Percentiles rank a stretch among this genome's conserved stretches.
phyloP scores from a whole-genome alignment of 2,113 vertebrate species.

The Andinoacara biseriatus region DNA sequence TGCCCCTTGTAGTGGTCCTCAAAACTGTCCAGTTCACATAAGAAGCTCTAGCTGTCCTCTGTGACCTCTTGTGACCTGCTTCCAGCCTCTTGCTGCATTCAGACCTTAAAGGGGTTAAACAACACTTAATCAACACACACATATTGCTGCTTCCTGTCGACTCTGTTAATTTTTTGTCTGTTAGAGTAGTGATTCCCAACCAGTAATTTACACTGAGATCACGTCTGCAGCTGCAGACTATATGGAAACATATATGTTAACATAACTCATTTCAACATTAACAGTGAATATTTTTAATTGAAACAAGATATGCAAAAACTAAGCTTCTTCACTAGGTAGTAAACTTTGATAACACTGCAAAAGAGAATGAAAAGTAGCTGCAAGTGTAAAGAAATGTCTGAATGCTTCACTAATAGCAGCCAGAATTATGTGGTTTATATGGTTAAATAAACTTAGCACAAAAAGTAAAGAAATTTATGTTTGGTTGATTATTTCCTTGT shows the following conservation, averaged over 20 bases:
- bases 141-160: constrained; percentile 37
- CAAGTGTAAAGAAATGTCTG: not conserved
- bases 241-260: not conserved
- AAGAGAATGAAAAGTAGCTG: not conserved
- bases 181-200: not conserved
- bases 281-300: not conserved
- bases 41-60: constrained; percentile 56
- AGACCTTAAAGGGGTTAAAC: constrained; percentile 74
- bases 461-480: too few relatives aligned
- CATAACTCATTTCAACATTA: not conserved
- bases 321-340: not conserved
- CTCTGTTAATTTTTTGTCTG: constrained; percentile 17
- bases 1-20: constrained; percentile 69
- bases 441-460: too few relatives aligned
- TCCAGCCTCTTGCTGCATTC: constrained; percentile 57
- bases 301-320: not conserved
- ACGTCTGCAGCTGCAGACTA: not conserved
- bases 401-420: not conserved
- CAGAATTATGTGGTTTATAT: not conserved
- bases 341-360: not conserved
- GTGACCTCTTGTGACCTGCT: constrained; percentile 75
- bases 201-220: not conserved
- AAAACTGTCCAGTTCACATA: constrained; percentile 68
- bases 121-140: constrained; percentile 50
- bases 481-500: too few relatives aligned